Conservation (phyloP, 2,113 vertebrate species). For the Dolichotis patagonum region DNA sequence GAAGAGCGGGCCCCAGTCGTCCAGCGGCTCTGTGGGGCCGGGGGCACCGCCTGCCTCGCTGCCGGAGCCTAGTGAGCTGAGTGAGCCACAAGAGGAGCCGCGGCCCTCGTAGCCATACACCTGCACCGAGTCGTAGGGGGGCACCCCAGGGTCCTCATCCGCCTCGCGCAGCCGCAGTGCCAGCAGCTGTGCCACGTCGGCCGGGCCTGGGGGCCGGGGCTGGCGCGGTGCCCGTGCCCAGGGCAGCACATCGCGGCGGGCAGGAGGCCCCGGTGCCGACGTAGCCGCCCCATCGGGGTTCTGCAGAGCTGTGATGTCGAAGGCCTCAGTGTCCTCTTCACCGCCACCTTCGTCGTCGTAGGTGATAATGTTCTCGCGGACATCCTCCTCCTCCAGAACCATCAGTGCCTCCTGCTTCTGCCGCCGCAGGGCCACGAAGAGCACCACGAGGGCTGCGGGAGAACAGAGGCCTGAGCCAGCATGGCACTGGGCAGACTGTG, state of each 20-base stretch:
- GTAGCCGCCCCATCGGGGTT: constrained; percentile 82
- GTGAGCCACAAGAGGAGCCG: constrained; percentile 92
- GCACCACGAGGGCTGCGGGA: constrained; percentile 83
- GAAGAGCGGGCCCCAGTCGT: constrained; percentile 93
- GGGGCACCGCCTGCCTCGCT: constrained; percentile 72
- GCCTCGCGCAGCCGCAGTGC: constrained; percentile 91
- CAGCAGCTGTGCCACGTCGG: constrained; percentile 90
- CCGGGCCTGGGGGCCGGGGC: constrained; percentile 85
- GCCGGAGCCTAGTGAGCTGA: constrained; percentile 92
- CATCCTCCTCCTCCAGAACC: constrained; percentile 93
- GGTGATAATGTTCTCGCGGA: constrained; percentile 95
- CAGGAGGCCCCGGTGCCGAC: constrained; percentile 25
- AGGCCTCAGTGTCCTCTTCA: constrained; percentile 94
- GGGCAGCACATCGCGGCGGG: constrained; percentile 87
- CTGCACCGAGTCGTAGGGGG: constrained; percentile 94
- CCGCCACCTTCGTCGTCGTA: constrained; percentile 94
- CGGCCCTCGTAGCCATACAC: constrained; percentile 93
- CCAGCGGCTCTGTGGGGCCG: constrained; percentile 77
- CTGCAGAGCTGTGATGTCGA: constrained; percentile 94
- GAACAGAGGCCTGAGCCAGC: constrained; percentile 56
- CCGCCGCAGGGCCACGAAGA: constrained; percentile 91
- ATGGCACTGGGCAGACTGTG: no score
- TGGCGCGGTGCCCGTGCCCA: constrained; percentile 82
- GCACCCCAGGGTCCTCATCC: constrained; percentile 92
- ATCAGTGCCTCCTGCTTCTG: constrained; percentile 93